Evolutionary conservation across 2,797 vertebrate genomes (phyloP), one percentile per base, ranked within the genome.

Genomic region (Odontamblyopus rebecca): DNA sequence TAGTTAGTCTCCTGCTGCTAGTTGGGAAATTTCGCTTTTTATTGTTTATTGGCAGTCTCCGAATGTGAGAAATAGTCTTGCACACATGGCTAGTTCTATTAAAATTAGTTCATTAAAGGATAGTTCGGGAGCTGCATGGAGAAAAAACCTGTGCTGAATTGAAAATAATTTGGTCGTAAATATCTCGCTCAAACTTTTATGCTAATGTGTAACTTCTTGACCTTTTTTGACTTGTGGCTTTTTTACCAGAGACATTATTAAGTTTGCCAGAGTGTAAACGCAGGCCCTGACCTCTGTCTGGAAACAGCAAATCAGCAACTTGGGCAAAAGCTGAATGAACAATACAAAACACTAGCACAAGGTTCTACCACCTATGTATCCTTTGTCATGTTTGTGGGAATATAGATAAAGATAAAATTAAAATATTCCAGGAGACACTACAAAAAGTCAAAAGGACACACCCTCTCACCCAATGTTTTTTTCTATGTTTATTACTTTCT

Each of bases 51-150:
- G 74, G 77, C 53, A 81, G 72, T 59, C 73, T 76, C 41, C 73
- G 79, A 82, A 78, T 72, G 68, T 6, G 1, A 74, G 59, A 68
- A 78, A 77, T 82, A 54, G 60, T 77, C 78, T 81, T 69, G 70
- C 77, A 72, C 68, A 70, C 68, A 67, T n/a, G 53, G 65, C 27
- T 67, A 29, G 27, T 50, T 67, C 15, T 53, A 67, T 67, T 67
- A 69, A 60, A 67, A 67, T 67, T 2, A 67, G 65, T 29, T 67
- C 65, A 67, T 67, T 67, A 67, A 67, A 67, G 50, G 54, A 48
- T 27, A 67, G 65, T 67, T 67, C 30, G 48, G 48, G 44, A 67
- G 50, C 18, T 6, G 29, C 27, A 44, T 51, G 18, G 23, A 62
- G 35, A 38, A 38, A 23, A 70, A 50, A 29, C 12, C 26, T 56